Evolutionary conservation across 2,888 invertebrate species (phyloP), one percentile per base, ranked within the genome.

Genomic region (Rutpela maculata): DNA sequence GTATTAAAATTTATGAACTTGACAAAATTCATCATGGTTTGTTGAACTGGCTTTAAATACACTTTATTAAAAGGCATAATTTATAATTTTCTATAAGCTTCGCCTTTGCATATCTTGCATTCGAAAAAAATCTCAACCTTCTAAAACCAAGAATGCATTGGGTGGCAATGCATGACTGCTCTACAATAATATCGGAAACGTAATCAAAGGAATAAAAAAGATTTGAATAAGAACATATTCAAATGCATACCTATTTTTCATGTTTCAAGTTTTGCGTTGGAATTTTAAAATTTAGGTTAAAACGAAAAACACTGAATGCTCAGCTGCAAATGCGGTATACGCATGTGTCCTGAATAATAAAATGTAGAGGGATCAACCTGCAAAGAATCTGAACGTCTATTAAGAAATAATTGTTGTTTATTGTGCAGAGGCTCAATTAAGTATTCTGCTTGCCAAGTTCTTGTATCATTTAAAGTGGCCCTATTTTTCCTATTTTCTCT

Each of bases 371-470:
- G 75, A 78, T 78, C 73, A 75, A 73, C 57, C 70, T 59, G 71
- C 71, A 71, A 62, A 59, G 82, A 82, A 84, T 85, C 82, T 84
- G 81, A 81, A 84, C 83, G 85, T 86, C 86, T 84, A 86, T 86
- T 86, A 86, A 82, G 78, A 80, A 81, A 86, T 86, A 86, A 86
- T 86, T 86, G 86, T 86, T 85, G 86, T 86, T 86, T 86, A 86
- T 86, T 84, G 86, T 82, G 82, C 81, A 80, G 81, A 81, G 81
- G 76, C 78, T 83, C 85, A 84, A 86, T 86, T 86, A 85, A 83
- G 84, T 85, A 84, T 84, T 84, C 84, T 55, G 74, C 26, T 22
- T 74, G 66, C 65, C 73, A 68, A 43, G 70, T 57, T 59, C 35
- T 56, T 65, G 38, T 65, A 65, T 65, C 65, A 65, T 31, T 38